Base-by-base conservation (phyloP, 2,797 vertebrate genomes). In the Pangasius larnaudii region DNA sequence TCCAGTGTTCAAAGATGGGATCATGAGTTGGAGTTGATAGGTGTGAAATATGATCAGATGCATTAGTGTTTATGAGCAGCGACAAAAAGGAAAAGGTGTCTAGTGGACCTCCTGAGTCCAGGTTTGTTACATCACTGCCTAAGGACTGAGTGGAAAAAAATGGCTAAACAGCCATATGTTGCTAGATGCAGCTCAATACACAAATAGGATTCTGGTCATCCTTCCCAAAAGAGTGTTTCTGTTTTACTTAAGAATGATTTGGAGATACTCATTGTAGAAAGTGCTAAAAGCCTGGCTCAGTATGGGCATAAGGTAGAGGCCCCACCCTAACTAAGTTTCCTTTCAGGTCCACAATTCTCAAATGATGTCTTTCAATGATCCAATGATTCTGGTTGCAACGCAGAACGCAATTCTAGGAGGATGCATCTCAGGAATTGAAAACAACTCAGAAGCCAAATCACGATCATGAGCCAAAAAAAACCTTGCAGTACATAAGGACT, bases 21-120 rank as follows among this genome's bases (percentile, higher is more conserved):
- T 79, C 69, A 90, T 72, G 46, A 42, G 79, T 56, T 77, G 49
- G 42, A 56, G 27, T 61, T 77, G 81, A 75, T 67, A 53, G 61
- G 80, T 80, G 42, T 81, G 65, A 85, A 72, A 72, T 87, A 88
- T 56, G 58, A 67, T 77, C 27, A 78, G 42, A 71, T 72, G 24
- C 19, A 58, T 27, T 61, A 85, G 16, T 80, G 9, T 87, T 79
- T 85, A 81, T 39, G 53, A 85, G 56, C 10, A 59, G 2, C 4
- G 53, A 30, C 49, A 67, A 22, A 67, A 84, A 67, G 11, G 63
- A 71, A 49, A 56, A 78, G 22, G 3, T 79, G 53, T 58, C 53
- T 58, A 14, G 7, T 36, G 53, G 74, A 51, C 42, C 24, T 65
- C 33, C 11, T 42, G 11, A 87, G 46, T 69, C 19, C 5, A 58